Base-by-base conservation (phyloP, 2,113 vertebrate species). In the Hippocampus mohnikei region DNA sequence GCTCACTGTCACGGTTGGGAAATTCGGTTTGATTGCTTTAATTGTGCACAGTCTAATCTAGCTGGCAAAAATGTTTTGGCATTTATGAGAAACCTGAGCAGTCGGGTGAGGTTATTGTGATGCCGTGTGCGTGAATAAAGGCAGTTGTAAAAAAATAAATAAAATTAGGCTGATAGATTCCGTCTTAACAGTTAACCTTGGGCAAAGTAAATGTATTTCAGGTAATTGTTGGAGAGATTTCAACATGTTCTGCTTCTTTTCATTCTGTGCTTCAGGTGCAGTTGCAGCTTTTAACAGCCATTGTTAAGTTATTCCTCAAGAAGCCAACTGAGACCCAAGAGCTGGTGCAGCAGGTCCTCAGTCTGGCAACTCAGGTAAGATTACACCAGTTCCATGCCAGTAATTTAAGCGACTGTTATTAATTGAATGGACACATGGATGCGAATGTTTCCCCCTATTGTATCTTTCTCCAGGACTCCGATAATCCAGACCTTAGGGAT, bases 321-420 rank as follows among this genome's bases (percentile, higher is more conserved):
- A 98, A 98, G 81, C 96, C 97, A 1, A 98, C 96, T 0, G 96
- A 98, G 90, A 99, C 97, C 0, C 97, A 99, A 90, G 97, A 98
- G 87, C 77, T 99, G 50, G 97, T 99, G 63, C 97, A 99, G 89
- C 97, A 99, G 84, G 96, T 98, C 72, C 92, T 99, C 40, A 99
- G 97, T 81, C 83, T 98, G 81, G 97, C 97, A 71, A 99, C 97
- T 0, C 97, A 99, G 96, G 97, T 98, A 88, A 69, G 91, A 21
- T 11, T 10, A 60, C 44, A 12, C 41, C 3, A 15, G 10, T 68
- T n/a, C 9, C 27, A 23, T 37, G 37, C 13, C 52, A 15, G 18
- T 12, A 7, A 40, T 44, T 61, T 2, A 50, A 65, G 58, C 56
- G 25, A 27, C 37, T 58, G 40, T 5, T 53, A 44, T 29, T n/a